A percentile compares a stretch with the other conserved stretches of the same genome.
Conservation (phyloP, 2,888 invertebrate genomes). For the Hesperia comma region DNA sequence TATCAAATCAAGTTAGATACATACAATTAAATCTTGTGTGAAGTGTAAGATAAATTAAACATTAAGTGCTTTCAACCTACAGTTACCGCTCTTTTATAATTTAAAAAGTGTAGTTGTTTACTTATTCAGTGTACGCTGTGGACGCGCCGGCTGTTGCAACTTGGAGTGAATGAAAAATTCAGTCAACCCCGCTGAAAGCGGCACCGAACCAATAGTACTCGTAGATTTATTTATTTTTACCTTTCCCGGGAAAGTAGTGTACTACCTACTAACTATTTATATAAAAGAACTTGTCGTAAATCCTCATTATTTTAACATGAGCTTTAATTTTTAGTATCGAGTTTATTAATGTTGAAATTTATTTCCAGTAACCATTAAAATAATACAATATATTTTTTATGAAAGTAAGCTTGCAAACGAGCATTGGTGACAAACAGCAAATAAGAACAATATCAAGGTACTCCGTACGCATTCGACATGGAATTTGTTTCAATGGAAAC, state of each 20-base stretch:
- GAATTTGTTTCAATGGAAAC: no score
- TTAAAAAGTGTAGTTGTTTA: constrained; percentile 11
- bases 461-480: no score
- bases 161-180: constrained; percentile 19
- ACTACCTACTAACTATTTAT: not conserved
- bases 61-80: not conserved
- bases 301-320: not conserved
- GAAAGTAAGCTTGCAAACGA: no score
- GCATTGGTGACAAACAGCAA: no score
- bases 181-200: constrained; percentile 10
- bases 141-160: constrained; percentile 9
- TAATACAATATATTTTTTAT: no score
- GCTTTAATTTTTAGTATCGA: not conserved
- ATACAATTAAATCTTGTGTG: no score
- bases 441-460: no score
- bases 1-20: no score
- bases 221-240: constrained; percentile 13
- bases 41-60: not conserved
- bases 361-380: no score
- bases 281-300: not conserved
- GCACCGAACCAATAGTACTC: constrained; percentile 4
- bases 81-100: constrained; percentile 1
- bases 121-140: constrained; percentile 17
- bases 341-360: no score
- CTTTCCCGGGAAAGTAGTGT: not conserved